Evolutionary conservation across 92 coral and sea anemone species (phyloP).

Genomic region (Palythoa grandiflora): DNA sequence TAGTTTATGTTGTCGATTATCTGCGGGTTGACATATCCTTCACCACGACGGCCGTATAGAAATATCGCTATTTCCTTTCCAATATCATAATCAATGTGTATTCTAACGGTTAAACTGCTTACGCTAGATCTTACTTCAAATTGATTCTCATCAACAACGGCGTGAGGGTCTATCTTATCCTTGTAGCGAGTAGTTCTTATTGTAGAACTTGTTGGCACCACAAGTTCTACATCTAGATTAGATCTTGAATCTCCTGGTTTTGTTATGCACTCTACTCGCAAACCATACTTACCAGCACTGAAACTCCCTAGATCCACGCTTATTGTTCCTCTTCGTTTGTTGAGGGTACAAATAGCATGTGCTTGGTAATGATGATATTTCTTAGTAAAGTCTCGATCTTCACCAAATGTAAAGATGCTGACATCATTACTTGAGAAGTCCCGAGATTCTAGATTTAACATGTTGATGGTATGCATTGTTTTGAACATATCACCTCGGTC

Average conservation of each 20-base stretch:
- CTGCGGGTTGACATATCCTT: background rate
- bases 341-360: background rate
- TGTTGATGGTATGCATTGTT: background rate
- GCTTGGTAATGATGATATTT: background rate
- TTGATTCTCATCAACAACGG: too few species aligned
- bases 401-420: background rate
- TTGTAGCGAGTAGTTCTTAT: background rate
- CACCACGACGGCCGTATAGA: too few species aligned
- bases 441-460: background rate
- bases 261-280: background rate
- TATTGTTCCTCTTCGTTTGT: background rate
- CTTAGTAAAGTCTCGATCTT: background rate
- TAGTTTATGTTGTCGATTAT: background rate
- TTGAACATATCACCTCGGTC: slow-evolving; percentile 6
- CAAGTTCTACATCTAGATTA: background rate
- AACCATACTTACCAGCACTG: background rate
- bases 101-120: too few species aligned
- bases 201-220: background rate
- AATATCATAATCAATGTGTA: too few species aligned
- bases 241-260: background rate
- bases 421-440: background rate
- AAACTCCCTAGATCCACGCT: background rate
- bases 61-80: too few species aligned
- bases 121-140: too few species aligned
- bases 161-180: background rate